phyloP scores from a whole-genome alignment of 1,140 invertebrate species.

The Drosophila carrolli region DNA sequence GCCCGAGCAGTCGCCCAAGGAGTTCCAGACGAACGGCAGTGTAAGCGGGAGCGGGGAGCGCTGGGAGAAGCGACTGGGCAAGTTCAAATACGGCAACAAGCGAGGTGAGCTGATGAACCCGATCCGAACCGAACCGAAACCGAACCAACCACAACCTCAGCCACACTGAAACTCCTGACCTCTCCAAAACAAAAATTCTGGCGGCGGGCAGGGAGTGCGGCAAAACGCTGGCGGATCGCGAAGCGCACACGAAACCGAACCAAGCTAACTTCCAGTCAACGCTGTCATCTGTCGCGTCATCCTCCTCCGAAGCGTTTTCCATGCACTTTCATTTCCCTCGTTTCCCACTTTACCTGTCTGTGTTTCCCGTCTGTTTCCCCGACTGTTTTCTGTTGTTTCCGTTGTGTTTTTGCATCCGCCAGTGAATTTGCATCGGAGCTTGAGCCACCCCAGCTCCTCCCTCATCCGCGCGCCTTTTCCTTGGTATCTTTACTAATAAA shows the following conservation, averaged over 20 bases:
- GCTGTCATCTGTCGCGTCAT: conserved; percentile 34
- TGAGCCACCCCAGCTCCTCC: background rate
- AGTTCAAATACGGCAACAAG: conserved; percentile 86
- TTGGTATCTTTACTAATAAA: background rate
- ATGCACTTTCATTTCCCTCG: background rate
- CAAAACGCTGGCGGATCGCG: conserved; percentile 33
- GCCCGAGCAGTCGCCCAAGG: conserved; percentile 77
- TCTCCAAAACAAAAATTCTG: conserved; percentile 16
- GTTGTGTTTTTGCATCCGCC: conserved; percentile 65
- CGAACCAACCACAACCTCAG: conserved; percentile 8
- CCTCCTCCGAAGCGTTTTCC: conserved; percentile 1
- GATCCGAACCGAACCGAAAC: conserved; percentile 27
- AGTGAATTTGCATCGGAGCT: conserved; percentile 42
- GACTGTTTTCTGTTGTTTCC: conserved; percentile 23
- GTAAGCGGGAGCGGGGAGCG: conserved; percentile 26
- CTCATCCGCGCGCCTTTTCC: conserved; percentile 8
- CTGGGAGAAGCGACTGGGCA: conserved; percentile 84
- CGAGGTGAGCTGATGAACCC: conserved; percentile 84
- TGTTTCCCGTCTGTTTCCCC: background rate
- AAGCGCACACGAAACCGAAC: conserved; percentile 40
- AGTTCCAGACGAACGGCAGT: conserved; percentile 50
- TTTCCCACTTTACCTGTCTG: conserved; percentile 6
- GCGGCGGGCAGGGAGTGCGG: conserved; percentile 15
- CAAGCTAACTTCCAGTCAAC: conserved; percentile 43
- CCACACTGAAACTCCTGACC: conserved; percentile 8